Evolutionary conservation across 2,797 vertebrate genomes (phyloP).

Genomic region (Anas acuta): DNA sequence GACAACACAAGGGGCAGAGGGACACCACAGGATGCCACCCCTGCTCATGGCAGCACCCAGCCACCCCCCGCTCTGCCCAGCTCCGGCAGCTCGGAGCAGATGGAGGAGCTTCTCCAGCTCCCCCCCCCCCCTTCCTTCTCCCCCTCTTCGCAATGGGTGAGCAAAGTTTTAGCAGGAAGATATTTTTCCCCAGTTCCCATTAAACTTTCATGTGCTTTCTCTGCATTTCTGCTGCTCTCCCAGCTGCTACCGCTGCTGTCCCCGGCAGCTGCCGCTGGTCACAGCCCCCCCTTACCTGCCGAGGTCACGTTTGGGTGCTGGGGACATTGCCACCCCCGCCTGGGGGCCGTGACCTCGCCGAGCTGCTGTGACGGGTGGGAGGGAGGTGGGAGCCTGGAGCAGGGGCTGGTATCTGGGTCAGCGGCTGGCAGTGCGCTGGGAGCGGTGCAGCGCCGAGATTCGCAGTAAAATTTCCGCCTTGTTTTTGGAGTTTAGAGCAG

Average conservation of each 20-base stretch:
- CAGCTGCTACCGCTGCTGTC: not conserved
- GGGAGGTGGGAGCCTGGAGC: not conserved
- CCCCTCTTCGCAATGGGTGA: rapidly evolving
- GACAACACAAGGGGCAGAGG: rapidly evolving
- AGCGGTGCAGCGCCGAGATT: rapidly evolving
- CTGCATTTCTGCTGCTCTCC: not conserved
- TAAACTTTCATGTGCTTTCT: not conserved
- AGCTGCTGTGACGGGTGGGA: not conserved
- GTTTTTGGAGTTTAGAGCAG: not conserved
- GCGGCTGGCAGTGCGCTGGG: not conserved
- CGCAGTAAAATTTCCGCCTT: not conserved
- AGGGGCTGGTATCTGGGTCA: not conserved
- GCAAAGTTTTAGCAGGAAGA: not conserved
- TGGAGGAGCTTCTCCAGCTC: not conserved
- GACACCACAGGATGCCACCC: not conserved
- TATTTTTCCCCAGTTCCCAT: not conserved
- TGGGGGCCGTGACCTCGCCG: not conserved
- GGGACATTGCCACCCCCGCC: not conserved
- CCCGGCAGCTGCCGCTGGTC: not conserved
- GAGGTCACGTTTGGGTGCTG: not conserved
- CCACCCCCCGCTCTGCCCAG: rapidly evolving
- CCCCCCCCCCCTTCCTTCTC: not conserved
- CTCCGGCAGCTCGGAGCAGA: not conserved
- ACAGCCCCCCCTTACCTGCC: not conserved
- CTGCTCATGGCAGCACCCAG: not conserved